Percentiles rank a stretch among this genome's conserved stretches.
These are phyloP conservation scores for Drosophila conformis DNA, from an alignment of 2,888 invertebrate genomes.

Conservation along the genomic window DNA sequence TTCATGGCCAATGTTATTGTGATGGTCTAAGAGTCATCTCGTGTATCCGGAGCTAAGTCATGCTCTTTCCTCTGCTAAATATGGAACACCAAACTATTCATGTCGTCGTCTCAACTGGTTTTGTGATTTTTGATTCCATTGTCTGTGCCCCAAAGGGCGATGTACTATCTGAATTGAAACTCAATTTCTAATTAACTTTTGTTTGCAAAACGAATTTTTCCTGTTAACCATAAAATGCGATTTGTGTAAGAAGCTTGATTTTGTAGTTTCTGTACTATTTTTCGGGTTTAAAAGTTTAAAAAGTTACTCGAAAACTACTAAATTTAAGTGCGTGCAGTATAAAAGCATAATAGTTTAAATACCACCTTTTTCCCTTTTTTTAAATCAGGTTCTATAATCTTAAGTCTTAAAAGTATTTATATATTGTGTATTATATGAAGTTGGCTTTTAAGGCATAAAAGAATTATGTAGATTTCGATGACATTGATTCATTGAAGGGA, in stretches of 20 bases:
- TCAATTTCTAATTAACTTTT: too few relatives aligned
- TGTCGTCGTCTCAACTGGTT: background rate
- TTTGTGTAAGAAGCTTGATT: background rate
- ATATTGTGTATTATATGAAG: background rate
- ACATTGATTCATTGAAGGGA: conserved; percentile 27
- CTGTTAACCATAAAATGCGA: background rate
- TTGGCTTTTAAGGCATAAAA: background rate
- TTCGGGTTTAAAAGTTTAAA: too few relatives aligned
- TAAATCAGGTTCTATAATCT: background rate
- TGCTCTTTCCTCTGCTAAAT: background rate
- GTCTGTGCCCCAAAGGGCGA: too few relatives aligned
- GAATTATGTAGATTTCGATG: conserved; percentile 21
- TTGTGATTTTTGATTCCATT: background rate
- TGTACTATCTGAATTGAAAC: too few relatives aligned
- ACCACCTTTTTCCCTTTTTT: background rate
- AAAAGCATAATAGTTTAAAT: background rate
- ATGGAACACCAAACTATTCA: background rate
- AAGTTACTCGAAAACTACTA: background rate
- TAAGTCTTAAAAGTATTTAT: background rate
- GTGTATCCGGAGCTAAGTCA: background rate
- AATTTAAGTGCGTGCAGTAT: background rate
- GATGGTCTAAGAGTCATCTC: background rate
- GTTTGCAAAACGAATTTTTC: too few relatives aligned
- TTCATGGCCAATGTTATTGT: background rate
- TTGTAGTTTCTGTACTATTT: background rate